phyloP scores from a whole-genome alignment of 2,113 vertebrate species.

The Choloepus hoffmanni region DNA sequence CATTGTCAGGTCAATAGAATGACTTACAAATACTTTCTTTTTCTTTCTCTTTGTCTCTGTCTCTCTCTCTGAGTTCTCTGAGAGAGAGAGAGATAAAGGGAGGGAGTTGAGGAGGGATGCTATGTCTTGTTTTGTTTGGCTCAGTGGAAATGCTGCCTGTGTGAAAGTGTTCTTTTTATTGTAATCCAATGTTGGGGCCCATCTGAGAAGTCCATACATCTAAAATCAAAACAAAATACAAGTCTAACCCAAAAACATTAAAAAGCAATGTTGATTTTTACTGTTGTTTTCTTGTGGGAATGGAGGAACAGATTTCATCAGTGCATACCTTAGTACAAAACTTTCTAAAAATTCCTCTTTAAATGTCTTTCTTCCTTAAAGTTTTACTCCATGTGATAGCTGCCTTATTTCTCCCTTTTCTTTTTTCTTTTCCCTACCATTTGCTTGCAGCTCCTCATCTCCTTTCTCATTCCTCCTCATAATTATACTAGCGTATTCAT shows the following conservation, averaged over 20 bases:
- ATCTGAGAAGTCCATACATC: background rate
- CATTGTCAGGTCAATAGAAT: background rate
- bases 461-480: background rate
- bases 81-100: too few relatives aligned
- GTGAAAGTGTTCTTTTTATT: background rate
- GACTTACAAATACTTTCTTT: background rate
- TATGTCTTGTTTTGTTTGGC: constrained; percentile 9
- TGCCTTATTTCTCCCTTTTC: background rate
- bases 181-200: background rate
- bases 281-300: background rate
- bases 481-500: background rate
- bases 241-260: background rate
- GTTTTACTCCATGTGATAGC: background rate
- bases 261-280: background rate
- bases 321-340: background rate
- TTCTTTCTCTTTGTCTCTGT: background rate
- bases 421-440: background rate
- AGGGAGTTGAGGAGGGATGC: too few relatives aligned
- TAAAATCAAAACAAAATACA: constrained; percentile 41
- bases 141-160: background rate
- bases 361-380: background rate
- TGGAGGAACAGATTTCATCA: constrained; percentile 24
- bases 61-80: too few relatives aligned
- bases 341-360: background rate
- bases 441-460: background rate